Base-by-base conservation (phyloP, 2,888 invertebrate species). In the Ichneumoninae sp. region DNA sequence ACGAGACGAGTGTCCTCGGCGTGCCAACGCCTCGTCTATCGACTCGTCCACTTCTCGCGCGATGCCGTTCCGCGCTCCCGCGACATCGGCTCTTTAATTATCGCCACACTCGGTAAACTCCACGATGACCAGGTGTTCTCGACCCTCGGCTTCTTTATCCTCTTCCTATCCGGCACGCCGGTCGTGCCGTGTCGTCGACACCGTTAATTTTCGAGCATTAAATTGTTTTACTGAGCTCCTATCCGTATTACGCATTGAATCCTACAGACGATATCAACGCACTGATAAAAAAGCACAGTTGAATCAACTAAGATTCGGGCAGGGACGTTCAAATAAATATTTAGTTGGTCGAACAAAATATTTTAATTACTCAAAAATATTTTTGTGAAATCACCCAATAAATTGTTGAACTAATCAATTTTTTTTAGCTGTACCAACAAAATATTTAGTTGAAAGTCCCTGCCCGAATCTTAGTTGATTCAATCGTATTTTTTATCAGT, bases 11-110 rank as follows among this genome's bases (percentile, higher is more conserved):
- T 85, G 86, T 83, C 85, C 81, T 85, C 81, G 81, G 80, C 77
- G 73, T 83, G 77, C 81, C 83, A 78, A 81, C 82, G 81, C 83
- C 86, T 86, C 79, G 81, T 70, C 82, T 81, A 87, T 85, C 85
- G 82, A 85, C 80, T 82, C 78, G 83, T 85, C 80, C 77, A 83
- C 70, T 84, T 77, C 71, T 74, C 77, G 65, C 47, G 63, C n/a
- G 47, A 52, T 57, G 60, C 19, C 26, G 52, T n/a, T 36, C 66
- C 65, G 30, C 66, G 70, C 79, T 57, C 78, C 73, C 78, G 69
- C 75, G 19, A 44, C 78, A 47, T 26, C 63, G 73, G 44, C 63
- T 71, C 65, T 74, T 78, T 70, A 77, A 84, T 81, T 70, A 84
- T 84, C 77, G 65, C 81, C 73, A 60, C 16, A 47, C 36, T 71